phyloP scores from a whole-genome alignment of 2,888 invertebrate genomes.

The Ypsolopha scabrella region DNA sequence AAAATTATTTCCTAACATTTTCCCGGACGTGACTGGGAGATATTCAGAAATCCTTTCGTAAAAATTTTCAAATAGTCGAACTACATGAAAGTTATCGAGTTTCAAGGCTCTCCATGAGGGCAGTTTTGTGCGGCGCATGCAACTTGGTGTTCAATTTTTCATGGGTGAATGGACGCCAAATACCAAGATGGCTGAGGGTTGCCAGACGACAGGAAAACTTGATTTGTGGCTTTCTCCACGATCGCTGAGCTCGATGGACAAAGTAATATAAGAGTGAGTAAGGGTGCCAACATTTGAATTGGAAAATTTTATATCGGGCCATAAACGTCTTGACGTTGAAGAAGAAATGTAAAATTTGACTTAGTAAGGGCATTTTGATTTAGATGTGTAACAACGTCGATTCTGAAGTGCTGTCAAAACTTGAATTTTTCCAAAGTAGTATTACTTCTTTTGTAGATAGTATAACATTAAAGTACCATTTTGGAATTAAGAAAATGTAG shows the following conservation, averaged over 20 bases:
- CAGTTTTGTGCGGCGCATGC: background rate
- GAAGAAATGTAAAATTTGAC: background rate
- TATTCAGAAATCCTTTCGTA: no score
- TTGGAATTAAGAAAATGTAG: no score
- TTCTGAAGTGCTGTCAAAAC: no score
- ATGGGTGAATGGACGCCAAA: constrained; percentile 30
- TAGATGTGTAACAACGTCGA: no score
- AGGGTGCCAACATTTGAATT: constrained; percentile 37
- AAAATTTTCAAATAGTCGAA: no score
- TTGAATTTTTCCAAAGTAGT: no score
- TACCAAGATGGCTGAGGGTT: constrained; percentile 35
- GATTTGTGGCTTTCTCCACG: constrained; percentile 37
- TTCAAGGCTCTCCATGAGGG: background rate
- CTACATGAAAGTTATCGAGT: no score
- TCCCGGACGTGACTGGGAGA: no score
- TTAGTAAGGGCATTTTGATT: background rate
- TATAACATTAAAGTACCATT: background rate
- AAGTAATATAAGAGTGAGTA: constrained; percentile 25
- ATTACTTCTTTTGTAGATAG: background rate
- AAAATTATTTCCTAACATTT: no score
- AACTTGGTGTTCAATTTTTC: constrained; percentile 11
- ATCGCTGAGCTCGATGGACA: constrained; percentile 11
- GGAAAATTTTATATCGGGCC: constrained; percentile 28
- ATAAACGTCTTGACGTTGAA: constrained; percentile 9
- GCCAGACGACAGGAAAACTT: constrained; percentile 29